Percentiles rank a stretch among this genome's conserved stretches.
phyloP scores from a whole-genome alignment of 2,888 invertebrate species.

The Ormia ochracea region DNA sequence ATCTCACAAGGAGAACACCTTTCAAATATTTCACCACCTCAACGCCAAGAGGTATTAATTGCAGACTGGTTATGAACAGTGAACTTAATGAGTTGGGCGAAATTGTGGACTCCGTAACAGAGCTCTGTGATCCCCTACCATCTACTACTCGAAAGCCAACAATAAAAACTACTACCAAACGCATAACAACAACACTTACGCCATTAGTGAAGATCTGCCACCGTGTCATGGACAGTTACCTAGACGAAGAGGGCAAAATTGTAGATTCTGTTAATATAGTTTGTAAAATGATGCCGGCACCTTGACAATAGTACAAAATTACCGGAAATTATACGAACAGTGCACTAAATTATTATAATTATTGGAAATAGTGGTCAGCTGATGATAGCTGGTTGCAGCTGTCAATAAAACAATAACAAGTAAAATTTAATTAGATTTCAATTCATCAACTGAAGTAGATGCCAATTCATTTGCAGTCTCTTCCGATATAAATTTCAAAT shows the following conservation, averaged over 20 bases:
- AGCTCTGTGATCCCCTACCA: slow-evolving; percentile 29
- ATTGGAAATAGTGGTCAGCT: too few relatives aligned
- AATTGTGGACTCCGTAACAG: slow-evolving; percentile 34
- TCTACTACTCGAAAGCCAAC: slow-evolving; percentile 21
- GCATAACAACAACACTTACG: slow-evolving; percentile 1
- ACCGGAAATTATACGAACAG: neutral
- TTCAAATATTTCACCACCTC: neutral
- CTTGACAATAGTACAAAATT: neutral
- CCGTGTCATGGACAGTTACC: slow-evolving; percentile 36
- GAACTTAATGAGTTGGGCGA: slow-evolving; percentile 38
- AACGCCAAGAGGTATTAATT: slow-evolving; percentile 21
- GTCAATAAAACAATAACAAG: too few relatives aligned
- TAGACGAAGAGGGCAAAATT: slow-evolving; percentile 35
- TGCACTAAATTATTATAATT: too few relatives aligned
- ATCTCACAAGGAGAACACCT: too few relatives aligned
- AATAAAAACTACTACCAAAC: neutral
- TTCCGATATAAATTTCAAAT: too few relatives aligned
- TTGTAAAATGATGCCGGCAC: slow-evolving; percentile 12
- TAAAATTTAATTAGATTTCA: too few relatives aligned
- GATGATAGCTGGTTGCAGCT: too few relatives aligned
- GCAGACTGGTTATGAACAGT: slow-evolving; percentile 38
- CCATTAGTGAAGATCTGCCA: slow-evolving; percentile 29
- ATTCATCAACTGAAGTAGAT: too few relatives aligned
- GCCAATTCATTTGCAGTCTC: too few relatives aligned
- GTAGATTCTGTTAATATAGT: slow-evolving; percentile 24